Base-by-base conservation (phyloP, 2,113 vertebrate genomes). In the Apodemus speciosus region DNA sequence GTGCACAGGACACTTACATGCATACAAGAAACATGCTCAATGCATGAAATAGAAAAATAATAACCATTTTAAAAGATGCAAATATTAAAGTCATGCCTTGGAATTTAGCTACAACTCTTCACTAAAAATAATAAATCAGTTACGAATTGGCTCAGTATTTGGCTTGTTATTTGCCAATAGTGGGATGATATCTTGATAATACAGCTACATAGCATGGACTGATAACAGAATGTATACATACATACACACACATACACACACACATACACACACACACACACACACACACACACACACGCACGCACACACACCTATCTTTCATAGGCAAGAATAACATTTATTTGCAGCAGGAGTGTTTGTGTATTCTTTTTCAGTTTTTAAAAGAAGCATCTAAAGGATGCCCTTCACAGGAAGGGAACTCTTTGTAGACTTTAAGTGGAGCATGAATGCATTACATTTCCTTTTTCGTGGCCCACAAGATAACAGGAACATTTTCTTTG, bases 401-500 rank as follows among this genome's bases (percentile, higher is more conserved):
- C 58, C 76, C 89, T 94, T 94, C 87, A 60, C 51, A 85, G 68
- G 73, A 79, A 90, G 75, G 49, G 38, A 35, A 73, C 32, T 72
- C 93, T 89, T 87, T 71, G 72, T 51, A 49, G 69, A 80, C 89
- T 51, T 79, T 79, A 87, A 92, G 72, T 85, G 81, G 79, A 58
- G 53, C 43, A 49, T 58, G 94, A 89, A 93, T 68, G 91, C 89
- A 69, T 94, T 76, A 16, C 15, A 3, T 73, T 23, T 64, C 92
- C 56, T 77, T 95, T 80, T 87, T 73, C 49, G 27, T 43, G 79
- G 75, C 76, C 66, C 32, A 2, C 11, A 23, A 88, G 93, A 87
- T 90, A 96, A 88, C 53, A 13, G 1, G 91, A 85, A 89, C 96
- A 79, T 94, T 91, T 96, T 86, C 81, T 91, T 96, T 97, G 91